Evolutionary conservation across 1,140 invertebrate species (phyloP).

Genomic region (Trypoxylus dichotomus): DNA sequence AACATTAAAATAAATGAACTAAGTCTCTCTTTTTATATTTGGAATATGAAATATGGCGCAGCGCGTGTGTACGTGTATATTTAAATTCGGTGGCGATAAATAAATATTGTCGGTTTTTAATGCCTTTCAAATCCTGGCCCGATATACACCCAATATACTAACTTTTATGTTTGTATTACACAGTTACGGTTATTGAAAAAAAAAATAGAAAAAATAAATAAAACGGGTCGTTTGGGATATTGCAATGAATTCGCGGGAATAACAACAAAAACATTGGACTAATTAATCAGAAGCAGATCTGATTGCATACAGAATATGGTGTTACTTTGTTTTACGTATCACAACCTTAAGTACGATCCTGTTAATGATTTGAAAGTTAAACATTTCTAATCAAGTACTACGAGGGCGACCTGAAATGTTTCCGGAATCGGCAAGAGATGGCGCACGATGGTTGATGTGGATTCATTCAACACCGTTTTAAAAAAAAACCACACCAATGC

Average conservation of each 20-base stretch:
- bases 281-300: no score
- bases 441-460: no score
- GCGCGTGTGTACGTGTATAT: background rate
- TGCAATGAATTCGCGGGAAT: background rate
- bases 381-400: no score
- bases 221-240: background rate
- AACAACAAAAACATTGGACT: no score
- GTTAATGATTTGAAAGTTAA: no score
- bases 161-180: background rate
- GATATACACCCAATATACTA: background rate
- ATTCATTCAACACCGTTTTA: no score
- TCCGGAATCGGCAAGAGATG: no score
- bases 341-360: no score
- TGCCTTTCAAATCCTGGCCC: background rate
- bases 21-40: background rate
- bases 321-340: no score
- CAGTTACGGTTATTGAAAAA: background rate
- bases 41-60: background rate
- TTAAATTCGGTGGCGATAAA: background rate
- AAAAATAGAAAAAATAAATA: background rate
- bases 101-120: background rate
- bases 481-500: no score
- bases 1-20: slow-evolving; percentile 17
- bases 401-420: no score
- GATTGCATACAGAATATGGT: no score